phyloP scores from a whole-genome alignment of 2,113 vertebrate species.

The Todiramphus saurophagus region DNA sequence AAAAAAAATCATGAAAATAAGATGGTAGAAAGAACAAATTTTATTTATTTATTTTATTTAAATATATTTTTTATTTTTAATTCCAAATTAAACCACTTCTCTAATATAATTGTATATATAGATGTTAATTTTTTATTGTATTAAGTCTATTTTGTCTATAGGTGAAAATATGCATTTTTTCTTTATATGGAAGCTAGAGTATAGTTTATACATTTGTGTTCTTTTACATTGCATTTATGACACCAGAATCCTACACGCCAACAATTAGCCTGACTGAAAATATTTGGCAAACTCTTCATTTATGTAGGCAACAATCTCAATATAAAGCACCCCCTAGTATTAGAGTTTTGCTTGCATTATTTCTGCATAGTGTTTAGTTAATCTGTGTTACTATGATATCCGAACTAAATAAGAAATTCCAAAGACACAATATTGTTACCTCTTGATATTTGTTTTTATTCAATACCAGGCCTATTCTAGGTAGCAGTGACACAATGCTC shows the following conservation, averaged over 20 bases:
- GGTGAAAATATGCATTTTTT: background rate
- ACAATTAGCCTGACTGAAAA: background rate
- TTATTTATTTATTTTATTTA: background rate
- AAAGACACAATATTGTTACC: background rate
- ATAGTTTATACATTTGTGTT: background rate
- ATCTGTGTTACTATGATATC: conserved; percentile 14
- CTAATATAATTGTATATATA: background rate
- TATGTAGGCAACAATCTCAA: background rate
- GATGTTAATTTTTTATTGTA: background rate
- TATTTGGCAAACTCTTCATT: background rate
- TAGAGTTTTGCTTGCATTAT: conserved; percentile 11
- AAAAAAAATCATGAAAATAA: background rate
- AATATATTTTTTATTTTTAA: background rate
- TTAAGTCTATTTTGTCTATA: background rate
- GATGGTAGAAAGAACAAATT: fast-evolving
- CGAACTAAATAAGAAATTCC: conserved; percentile 63
- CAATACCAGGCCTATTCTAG: background rate
- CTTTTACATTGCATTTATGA: background rate
- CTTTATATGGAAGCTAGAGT: background rate
- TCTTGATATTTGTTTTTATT: conserved; percentile 62
- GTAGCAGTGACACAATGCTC: conserved; percentile 44
- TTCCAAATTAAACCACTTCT: background rate
- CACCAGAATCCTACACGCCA: background rate
- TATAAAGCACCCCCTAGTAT: background rate
- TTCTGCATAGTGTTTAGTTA: conserved; percentile 34